Conservation (phyloP, 2,113 vertebrate species). For the Raja brachyura region DNA sequence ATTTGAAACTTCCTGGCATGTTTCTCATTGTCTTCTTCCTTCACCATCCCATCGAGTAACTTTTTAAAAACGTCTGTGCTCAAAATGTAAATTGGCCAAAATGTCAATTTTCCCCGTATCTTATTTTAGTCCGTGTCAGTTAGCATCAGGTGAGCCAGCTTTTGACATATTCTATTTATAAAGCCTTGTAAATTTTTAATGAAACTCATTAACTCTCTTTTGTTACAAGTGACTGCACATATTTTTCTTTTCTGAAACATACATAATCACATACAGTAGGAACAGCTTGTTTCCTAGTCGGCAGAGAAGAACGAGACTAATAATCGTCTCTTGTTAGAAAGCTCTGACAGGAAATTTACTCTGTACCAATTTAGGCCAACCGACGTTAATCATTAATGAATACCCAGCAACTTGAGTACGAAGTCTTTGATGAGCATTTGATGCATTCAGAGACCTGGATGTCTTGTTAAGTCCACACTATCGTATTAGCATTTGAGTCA, state of each 20-base stretch:
- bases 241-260: conserved; percentile 13
- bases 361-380: conserved; percentile 58
- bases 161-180: conserved; percentile 30
- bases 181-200: conserved; percentile 17
- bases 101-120: neutral
- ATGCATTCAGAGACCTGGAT: conserved; percentile 62
- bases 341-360: conserved; percentile 44
- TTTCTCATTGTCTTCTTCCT: neutral
- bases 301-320: neutral
- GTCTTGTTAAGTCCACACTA: neutral
- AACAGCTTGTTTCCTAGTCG: neutral
- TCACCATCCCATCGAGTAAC: neutral
- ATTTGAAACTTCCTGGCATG: conserved; percentile 29
- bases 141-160: neutral
- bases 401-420: conserved; percentile 57
- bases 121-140: neutral
- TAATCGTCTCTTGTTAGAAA: neutral
- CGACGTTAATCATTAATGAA: conserved; percentile 73
- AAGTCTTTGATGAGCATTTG: conserved; percentile 70
- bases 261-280: neutral
- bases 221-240: conserved; percentile 30
- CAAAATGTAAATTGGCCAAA: neutral
- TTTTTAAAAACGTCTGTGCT: neutral
- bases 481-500: neutral
- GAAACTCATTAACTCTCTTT: conserved; percentile 15